phyloP scores from a whole-genome alignment of 53 echinoderm and acorn worm genomes.

The Paelopatides confundens region DNA sequence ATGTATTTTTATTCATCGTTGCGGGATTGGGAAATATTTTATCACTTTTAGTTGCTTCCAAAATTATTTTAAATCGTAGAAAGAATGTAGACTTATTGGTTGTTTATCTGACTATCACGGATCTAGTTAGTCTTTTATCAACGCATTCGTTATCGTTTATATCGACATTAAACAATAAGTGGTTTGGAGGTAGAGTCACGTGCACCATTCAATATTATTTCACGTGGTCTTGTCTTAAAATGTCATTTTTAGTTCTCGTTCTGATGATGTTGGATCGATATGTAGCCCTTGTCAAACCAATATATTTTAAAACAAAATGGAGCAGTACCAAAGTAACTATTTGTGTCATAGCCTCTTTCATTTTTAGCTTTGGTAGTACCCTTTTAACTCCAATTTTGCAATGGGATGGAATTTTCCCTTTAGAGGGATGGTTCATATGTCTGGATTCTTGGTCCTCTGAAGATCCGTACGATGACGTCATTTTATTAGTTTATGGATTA shows the following conservation, averaged over 20 bases:
- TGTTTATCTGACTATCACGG: background rate
- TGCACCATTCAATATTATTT: constrained; percentile 78
- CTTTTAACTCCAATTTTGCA: constrained; percentile 67
- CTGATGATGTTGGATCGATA: constrained; percentile 74
- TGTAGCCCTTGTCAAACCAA: constrained; percentile 70
- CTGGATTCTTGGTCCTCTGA: constrained; percentile 64
- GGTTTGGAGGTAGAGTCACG: constrained; percentile 57
- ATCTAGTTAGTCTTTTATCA: constrained; percentile 11
- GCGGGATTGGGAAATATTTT: constrained; percentile 26
- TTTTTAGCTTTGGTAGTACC: constrained; percentile 73
- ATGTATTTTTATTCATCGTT: background rate
- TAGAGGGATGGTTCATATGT: constrained; percentile 77
- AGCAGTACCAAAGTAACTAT: constrained; percentile 21
- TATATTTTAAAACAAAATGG: constrained; percentile 62
- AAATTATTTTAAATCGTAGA: constrained; percentile 18
- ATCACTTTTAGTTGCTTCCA: constrained; percentile 9
- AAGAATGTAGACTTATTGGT: constrained; percentile 8
- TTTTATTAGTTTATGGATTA: constrained; percentile 63
- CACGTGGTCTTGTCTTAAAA: constrained; percentile 76
- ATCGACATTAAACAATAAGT: constrained; percentile 37
- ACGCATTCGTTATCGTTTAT: constrained; percentile 2
- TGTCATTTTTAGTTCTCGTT: constrained; percentile 74
- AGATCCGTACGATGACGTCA: constrained; percentile 62
- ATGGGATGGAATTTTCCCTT: constrained; percentile 47
- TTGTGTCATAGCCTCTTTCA: background rate